Percentiles rank a stretch among this genome's conserved stretches.
These are phyloP conservation scores for Tauraco erythrolophus DNA, from an alignment of 2,113 vertebrate species.

Conservation along the genomic window DNA sequence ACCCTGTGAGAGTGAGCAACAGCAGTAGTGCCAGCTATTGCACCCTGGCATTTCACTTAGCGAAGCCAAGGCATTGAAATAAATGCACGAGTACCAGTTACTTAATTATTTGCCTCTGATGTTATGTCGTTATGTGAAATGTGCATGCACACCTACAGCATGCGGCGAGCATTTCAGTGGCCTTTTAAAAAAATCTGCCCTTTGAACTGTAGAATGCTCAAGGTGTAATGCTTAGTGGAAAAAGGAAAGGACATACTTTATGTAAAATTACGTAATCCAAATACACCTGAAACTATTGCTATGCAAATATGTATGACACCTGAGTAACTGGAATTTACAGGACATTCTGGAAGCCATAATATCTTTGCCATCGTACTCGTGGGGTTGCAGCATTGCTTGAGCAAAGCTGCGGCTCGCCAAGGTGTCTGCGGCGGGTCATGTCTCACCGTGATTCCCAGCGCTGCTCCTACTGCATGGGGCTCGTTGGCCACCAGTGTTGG, in stretches of 20 bases:
- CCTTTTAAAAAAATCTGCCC: neutral
- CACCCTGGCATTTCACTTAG: neutral
- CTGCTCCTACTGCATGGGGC: too few species aligned
- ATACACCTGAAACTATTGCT: neutral
- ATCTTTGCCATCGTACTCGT: neutral
- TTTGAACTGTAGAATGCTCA: neutral
- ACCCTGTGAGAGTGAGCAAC: neutral
- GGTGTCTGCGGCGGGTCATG: rapidly evolving
- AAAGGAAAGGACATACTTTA: neutral
- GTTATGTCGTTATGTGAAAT: neutral
- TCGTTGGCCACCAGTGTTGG: rapidly evolving
- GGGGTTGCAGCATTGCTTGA: neutral
- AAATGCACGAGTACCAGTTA: neutral
- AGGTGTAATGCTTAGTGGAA: neutral
- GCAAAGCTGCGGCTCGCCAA: neutral
- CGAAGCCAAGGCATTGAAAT: neutral
- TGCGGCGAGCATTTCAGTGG: neutral
- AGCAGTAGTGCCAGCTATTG: neutral
- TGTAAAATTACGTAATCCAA: neutral
- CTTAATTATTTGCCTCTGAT: neutral
- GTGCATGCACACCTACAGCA: neutral
- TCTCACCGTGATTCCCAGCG: neutral
- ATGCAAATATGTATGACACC: neutral
- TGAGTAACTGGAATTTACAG: neutral
- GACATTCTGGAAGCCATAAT: neutral